These are phyloP conservation scores for Acanthopagrus latus DNA, from an alignment of 2,797 vertebrate species.

Conservation along the genomic window DNA sequence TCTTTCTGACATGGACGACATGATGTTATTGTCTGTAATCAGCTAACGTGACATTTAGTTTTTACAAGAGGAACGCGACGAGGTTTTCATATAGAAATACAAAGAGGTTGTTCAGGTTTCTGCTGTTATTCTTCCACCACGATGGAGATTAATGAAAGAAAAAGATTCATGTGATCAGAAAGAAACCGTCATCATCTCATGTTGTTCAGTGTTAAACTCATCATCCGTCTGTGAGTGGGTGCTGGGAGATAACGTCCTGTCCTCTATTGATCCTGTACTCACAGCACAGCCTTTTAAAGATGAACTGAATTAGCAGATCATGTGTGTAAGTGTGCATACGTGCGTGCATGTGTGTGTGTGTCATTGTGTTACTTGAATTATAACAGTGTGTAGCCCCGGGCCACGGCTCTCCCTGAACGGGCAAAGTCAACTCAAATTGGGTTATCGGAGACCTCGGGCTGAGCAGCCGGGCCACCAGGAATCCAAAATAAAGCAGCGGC, in stretches of 20 bases:
- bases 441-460: slow-evolving; percentile 84
- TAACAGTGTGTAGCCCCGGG: slow-evolving; percentile 73
- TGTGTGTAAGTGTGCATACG: slow-evolving; percentile 32
- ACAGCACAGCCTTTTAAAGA: slow-evolving; percentile 5
- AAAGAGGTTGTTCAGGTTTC: too few species aligned
- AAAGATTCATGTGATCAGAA: neutral
- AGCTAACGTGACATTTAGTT: too few species aligned
- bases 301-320: slow-evolving; percentile 26
- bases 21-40: too few species aligned
- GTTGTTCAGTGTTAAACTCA: neutral
- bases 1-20: too few species aligned
- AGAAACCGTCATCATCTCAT: neutral
- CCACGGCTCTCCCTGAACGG: slow-evolving; percentile 77
- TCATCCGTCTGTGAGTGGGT: neutral
- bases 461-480: slow-evolving; percentile 80
- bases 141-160: too few species aligned
- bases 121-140: too few species aligned
- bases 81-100: too few species aligned
- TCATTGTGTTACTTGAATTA: slow-evolving; percentile 82
- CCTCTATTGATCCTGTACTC: slow-evolving; percentile 22
- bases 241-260: neutral
- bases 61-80: too few species aligned
- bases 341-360: slow-evolving; percentile 22
- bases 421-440: slow-evolving; percentile 87
- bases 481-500: slow-evolving; percentile 82